Conservation (phyloP, 1,140 invertebrate genomes). For the Sarcophaga bullata region DNA sequence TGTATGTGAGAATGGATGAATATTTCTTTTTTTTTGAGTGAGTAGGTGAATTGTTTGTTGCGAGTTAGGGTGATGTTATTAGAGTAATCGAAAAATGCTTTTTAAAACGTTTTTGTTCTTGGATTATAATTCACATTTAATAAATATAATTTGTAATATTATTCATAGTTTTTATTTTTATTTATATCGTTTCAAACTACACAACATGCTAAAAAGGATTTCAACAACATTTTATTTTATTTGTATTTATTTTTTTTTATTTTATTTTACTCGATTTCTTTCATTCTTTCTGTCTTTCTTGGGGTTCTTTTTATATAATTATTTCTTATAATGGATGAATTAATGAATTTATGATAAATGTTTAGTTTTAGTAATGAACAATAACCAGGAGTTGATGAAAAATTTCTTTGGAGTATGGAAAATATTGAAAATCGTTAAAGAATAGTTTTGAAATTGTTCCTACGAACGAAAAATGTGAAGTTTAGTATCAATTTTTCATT, state of each 20-base stretch:
- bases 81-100: slow-evolving; percentile 28
- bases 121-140: slow-evolving; percentile 29
- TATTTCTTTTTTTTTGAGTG: too few relatives aligned
- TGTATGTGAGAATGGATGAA: background rate
- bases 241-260: background rate
- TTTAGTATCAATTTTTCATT: too few relatives aligned
- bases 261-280: background rate
- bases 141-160: background rate
- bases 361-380: background rate
- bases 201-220: slow-evolving; percentile 37
- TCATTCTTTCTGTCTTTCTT: background rate
- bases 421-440: too few relatives aligned
- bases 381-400: too few relatives aligned
- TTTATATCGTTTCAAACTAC: slow-evolving; percentile 32
- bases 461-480: too few relatives aligned
- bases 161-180: too few relatives aligned
- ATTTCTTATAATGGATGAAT: background rate
- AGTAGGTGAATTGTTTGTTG: background rate
- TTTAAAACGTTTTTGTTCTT: background rate
- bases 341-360: background rate
- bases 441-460: too few relatives aligned
- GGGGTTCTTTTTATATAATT: background rate
- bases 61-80: background rate
- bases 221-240: slow-evolving; percentile 27
- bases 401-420: too few relatives aligned